Evolutionary conservation across 2,113 vertebrate species (phyloP), one percentile per base, ranked within the genome.

Genomic region (Rousettus leschenaultii): DNA sequence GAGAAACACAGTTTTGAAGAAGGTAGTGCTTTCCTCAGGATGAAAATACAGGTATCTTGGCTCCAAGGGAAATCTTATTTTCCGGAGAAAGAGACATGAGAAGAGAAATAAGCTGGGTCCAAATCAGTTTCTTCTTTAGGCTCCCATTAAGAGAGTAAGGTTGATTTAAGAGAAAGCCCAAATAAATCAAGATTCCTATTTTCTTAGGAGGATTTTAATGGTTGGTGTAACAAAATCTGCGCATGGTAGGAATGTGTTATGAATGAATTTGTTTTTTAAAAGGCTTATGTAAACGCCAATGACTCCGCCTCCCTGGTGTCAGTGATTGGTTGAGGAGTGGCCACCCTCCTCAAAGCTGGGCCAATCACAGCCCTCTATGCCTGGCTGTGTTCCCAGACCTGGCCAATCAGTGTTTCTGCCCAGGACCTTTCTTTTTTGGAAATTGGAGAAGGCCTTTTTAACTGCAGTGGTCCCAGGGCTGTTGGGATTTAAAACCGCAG

Each of bases 191-290:
- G 79, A 57, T 40, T 43, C 11, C 4, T 90, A 12, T 16, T 38
- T 61, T 38, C 80, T 65, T 57, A 45, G 35, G 13, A 48, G n/a
- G 83, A 61, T 87, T 75, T 82, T 55, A 63, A 74, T 13, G 68
- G 18, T 22, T 83, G 68, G 19, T 70, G n/a, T 90, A n/a, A 73
- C 93, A 95, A 80, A 57, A 24, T 68, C 11, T 35, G 51, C 43
- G 53, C 18, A 2, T 22, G 30, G 21, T 63, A 45, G 24, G 40
- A 63, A 87, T 86, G 30, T 35, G 28, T 84, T 73, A 51, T 30
- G 22, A 82, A 40, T 68, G 48, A n/a, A 61, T 35, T 45, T 77
- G 40, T 68, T 84, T 68, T 43, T 33, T 16, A 95, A 77, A 66
- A 24, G 7, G 21, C 40, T 57, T 43, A 61, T 35, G 51, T 51